Percentiles rank a stretch among this genome's conserved stretches.
These are phyloP conservation scores for Trichogramma dendrolimi DNA, from an alignment of 2,888 invertebrate species.

Conservation along the genomic window DNA sequence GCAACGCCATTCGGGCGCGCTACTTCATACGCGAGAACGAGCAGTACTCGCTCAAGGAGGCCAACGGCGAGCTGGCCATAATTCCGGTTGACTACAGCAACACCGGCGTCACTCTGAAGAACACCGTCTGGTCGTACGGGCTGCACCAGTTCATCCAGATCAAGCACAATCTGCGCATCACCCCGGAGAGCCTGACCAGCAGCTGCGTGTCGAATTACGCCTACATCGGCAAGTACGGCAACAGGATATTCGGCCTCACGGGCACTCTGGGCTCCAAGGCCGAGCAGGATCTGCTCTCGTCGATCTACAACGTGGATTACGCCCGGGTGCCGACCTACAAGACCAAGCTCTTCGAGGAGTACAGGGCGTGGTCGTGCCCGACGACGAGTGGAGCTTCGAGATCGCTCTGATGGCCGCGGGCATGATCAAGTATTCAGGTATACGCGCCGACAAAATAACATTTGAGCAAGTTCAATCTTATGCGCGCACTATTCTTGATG, in stretches of 20 bases:
- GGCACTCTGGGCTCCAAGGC: constrained; percentile 46
- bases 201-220: constrained; percentile 47
- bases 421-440: constrained; percentile 19
- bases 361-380: constrained; percentile 23
- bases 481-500: no score
- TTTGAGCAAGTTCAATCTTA: no score
- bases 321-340: constrained; percentile 42
- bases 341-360: constrained; percentile 35
- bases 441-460: no score
- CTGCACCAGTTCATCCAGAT: constrained; percentile 50
- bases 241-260: constrained; percentile 45
- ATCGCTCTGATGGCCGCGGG: constrained; percentile 21
- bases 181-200: constrained; percentile 42
- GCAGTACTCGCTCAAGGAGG: constrained; percentile 39
- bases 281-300: constrained; percentile 39
- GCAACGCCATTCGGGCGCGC: constrained; percentile 38
- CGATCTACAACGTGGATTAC: constrained; percentile 40
- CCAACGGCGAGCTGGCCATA: constrained; percentile 34
- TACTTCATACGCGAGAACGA: constrained; percentile 35
- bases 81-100: constrained; percentile 41
- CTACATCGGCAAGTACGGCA: constrained; percentile 25
- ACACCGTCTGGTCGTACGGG: constrained; percentile 47
- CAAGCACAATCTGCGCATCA: constrained; percentile 44
- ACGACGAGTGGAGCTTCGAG: constrained; percentile 25
- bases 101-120: constrained; percentile 46